Evolutionary conservation across 2,888 invertebrate species (phyloP).

Genomic region (Herminia tarsipennalis): DNA sequence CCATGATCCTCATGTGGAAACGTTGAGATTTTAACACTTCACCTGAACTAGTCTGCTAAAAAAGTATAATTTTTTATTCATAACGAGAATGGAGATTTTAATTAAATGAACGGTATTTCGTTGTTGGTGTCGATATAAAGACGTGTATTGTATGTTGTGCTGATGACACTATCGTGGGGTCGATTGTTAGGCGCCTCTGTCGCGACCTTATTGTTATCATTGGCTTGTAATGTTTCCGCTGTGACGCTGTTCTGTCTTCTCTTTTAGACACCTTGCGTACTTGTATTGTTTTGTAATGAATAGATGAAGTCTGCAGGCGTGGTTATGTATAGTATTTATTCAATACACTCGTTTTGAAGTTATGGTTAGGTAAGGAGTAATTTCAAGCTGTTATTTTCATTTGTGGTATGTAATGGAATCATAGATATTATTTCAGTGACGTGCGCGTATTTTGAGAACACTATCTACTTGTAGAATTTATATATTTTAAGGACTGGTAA

Average conservation of each 20-base stretch:
- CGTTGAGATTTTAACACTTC: conserved; percentile 84
- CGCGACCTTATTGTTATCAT: conserved; percentile 48
- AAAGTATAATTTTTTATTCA: conserved; percentile 68
- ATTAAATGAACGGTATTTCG: conserved; percentile 77
- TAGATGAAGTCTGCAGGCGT: no score
- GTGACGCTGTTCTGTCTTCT: conserved; percentile 48
- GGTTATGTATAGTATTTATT: no score
- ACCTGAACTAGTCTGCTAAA: conserved; percentile 78
- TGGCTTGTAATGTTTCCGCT: conserved; percentile 56
- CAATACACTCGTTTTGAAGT: no score
- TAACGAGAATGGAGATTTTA: conserved; percentile 70
- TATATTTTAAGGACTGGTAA: no score
- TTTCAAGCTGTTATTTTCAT: no score
- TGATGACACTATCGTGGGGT: conserved; percentile 31
- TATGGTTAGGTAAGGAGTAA: no score
- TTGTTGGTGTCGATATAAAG: conserved; percentile 55
- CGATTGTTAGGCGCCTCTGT: conserved; percentile 36
- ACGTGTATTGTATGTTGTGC: conserved; percentile 54
- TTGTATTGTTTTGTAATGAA: background rate
- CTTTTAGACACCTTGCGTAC: conserved; percentile 45
- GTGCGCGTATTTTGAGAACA: no score
- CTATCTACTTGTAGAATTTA: no score
- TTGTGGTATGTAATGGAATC: no score
- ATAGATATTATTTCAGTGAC: no score
- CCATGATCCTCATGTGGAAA: conserved; percentile 79